Evolutionary conservation across 2,888 invertebrate species (phyloP).

Genomic region (Lacanobia oleracea): DNA sequence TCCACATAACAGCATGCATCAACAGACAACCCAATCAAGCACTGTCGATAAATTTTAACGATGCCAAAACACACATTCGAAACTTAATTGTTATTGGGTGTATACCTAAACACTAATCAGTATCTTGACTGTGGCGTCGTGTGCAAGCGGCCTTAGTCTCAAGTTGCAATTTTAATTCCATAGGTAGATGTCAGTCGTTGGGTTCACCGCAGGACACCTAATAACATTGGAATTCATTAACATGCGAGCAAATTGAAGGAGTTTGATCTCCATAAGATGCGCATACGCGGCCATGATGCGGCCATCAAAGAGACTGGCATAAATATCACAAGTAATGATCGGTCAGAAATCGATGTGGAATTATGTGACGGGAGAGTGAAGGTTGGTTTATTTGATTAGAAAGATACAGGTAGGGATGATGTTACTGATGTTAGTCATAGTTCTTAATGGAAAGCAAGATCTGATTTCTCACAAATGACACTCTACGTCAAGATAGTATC

Average conservation of each 20-base stretch:
- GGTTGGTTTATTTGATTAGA: conserved; percentile 24
- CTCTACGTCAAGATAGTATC: neutral
- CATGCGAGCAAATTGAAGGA: conserved; percentile 64
- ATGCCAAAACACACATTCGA: conserved; percentile 40
- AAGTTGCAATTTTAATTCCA: conserved; percentile 80
- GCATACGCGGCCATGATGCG: conserved; percentile 49
- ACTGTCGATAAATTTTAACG: conserved; percentile 40
- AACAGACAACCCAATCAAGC: conserved; percentile 52
- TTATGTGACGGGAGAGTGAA: conserved; percentile 35
- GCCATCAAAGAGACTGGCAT: conserved; percentile 46
- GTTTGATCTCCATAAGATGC: conserved; percentile 62
- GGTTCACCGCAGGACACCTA: conserved; percentile 65
- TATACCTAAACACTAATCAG: conserved; percentile 47
- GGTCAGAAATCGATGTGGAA: conserved; percentile 27
- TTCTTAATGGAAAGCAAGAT: neutral
- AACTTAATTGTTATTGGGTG: conserved; percentile 38
- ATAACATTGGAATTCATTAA: conserved; percentile 68
- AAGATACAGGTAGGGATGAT: neutral
- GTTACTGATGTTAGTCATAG: conserved; percentile 1
- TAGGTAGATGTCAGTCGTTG: conserved; percentile 51
- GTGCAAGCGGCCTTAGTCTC: conserved; percentile 67
- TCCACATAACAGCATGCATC: conserved; percentile 41
- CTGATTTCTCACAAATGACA: neutral
- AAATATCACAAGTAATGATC: conserved; percentile 58
- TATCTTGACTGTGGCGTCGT: conserved; percentile 43